A percentile compares a stretch with the other conserved stretches of the same genome.
Evolutionary conservation across 2,888 invertebrate species (phyloP).

Genomic region (Nemurella pictetii): DNA sequence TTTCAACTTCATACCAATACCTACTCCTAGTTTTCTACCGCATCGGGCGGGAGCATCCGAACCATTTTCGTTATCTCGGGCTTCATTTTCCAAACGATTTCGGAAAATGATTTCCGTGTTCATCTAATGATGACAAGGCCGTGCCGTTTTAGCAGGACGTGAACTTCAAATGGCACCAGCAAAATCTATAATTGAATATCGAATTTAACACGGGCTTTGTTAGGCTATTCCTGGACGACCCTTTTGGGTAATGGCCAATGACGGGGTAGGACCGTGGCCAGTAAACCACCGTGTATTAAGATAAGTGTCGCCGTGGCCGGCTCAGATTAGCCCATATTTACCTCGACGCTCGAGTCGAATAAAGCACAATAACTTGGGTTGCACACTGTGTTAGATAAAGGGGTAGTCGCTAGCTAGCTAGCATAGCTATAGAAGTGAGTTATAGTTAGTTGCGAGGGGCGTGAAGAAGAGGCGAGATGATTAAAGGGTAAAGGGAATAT

Average conservation of each 20-base stretch:
- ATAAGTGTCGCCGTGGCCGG: background rate
- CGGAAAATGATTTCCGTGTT: background rate
- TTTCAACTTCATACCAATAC: background rate
- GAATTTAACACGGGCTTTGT: background rate
- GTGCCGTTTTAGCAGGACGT: background rate
- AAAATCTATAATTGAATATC: background rate
- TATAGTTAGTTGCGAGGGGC: constrained; percentile 18
- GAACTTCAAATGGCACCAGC: background rate
- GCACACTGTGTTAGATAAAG: background rate
- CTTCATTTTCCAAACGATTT: background rate
- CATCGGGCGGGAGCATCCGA: background rate
- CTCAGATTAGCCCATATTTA: background rate
- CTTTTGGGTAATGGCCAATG: background rate
- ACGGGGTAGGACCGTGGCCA: background rate
- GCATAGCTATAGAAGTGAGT: constrained; percentile 6
- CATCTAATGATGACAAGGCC: background rate
- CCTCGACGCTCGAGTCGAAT: background rate
- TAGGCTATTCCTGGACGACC: background rate
- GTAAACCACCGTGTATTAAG: background rate
- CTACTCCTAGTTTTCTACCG: background rate
- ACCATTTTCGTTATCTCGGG: background rate
- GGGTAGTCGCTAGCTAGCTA: background rate
- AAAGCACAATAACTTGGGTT: constrained; percentile 1
- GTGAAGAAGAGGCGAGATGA: constrained; percentile 29
- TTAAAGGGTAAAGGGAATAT: constrained; percentile 26